Evolutionary conservation across 2,797 vertebrate genomes (phyloP).

Genomic region (Poecilia picta): DNA sequence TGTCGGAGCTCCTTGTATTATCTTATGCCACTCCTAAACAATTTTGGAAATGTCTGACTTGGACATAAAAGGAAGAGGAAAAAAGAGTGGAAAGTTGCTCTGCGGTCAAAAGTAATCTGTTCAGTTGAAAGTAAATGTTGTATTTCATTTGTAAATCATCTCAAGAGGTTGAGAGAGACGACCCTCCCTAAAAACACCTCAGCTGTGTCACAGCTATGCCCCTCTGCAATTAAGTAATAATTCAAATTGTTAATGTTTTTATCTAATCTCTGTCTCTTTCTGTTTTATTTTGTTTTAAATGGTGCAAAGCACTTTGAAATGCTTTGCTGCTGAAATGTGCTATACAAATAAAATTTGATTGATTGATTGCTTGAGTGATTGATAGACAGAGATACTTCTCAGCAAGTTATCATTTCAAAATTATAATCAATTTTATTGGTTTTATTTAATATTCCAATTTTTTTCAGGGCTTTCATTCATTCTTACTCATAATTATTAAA

Average conservation of each 20-base stretch:
- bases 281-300: too few species aligned
- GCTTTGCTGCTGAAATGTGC: too few species aligned
- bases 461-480: neutral
- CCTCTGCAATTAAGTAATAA: neutral
- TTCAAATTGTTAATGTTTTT: too few species aligned
- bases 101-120: neutral
- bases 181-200: neutral
- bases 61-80: neutral
- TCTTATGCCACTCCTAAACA: neutral
- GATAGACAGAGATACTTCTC: too few species aligned
- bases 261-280: too few species aligned
- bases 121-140: neutral
- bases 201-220: neutral
- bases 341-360: too few species aligned
- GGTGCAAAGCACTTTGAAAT: too few species aligned
- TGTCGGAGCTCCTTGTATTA: neutral
- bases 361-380: too few species aligned
- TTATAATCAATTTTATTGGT: neutral
- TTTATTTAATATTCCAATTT: neutral
- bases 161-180: neutral
- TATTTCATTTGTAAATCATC: neutral
- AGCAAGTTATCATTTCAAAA: neutral
- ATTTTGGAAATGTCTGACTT: neutral
- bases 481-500: neutral
- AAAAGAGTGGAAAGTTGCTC: neutral